These are phyloP conservation scores for Cettia cetti DNA, from an alignment of 2,113 vertebrate species.

Conservation along the genomic window DNA sequence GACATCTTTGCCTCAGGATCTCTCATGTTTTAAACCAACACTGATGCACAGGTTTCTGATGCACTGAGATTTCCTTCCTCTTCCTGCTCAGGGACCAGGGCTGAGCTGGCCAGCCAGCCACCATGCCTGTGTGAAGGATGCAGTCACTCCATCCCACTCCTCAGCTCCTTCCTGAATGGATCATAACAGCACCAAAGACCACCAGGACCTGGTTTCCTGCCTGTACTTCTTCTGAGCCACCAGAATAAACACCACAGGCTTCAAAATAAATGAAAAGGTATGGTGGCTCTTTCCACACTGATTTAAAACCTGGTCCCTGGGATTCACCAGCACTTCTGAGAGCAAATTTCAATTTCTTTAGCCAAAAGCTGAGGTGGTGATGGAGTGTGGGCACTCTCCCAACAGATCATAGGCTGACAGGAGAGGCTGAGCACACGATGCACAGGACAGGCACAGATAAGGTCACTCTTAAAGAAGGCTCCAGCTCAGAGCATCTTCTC, in stretches of 20 bases:
- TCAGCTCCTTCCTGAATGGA: not conserved
- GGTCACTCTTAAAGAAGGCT: not conserved
- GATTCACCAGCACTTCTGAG: not conserved
- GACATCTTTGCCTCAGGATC: not conserved
- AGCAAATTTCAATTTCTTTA: not conserved
- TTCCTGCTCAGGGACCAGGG: not conserved
- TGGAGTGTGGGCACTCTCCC: not conserved
- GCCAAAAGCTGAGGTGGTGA: not conserved
- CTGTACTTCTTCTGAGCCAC: not conserved
- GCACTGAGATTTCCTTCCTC: not conserved
- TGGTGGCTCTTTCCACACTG: rapidly evolving
- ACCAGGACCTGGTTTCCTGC: not conserved
- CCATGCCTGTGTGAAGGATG: not conserved
- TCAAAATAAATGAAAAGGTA: not conserved
- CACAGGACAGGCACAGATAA: not conserved
- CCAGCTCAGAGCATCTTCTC: not conserved
- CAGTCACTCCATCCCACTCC: not conserved
- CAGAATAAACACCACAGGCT: not conserved
- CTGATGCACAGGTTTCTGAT: not conserved
- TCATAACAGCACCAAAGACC: not conserved
- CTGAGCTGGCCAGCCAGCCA: not conserved
- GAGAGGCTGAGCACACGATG: not conserved
- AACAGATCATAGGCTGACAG: not conserved
- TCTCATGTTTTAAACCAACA: not conserved
- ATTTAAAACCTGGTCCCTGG: not conserved